Evolutionary conservation across 2,888 invertebrate genomes (phyloP), one percentile per base, ranked within the genome.

Genomic region (Bhutanitis thaidina): DNA sequence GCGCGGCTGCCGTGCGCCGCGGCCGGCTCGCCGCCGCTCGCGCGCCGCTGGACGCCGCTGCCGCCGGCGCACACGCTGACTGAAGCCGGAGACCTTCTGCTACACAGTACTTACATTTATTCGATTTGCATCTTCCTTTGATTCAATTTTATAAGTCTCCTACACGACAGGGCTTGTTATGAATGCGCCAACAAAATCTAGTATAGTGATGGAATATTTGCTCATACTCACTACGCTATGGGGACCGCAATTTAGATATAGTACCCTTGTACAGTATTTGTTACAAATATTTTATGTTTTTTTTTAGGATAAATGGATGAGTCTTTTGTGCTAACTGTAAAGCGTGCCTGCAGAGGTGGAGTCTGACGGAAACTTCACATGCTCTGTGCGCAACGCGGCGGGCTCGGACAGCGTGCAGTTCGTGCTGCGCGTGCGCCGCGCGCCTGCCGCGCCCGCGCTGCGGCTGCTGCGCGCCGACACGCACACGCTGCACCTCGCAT

Each of bases 321-420:
- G n/a, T n/a, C n/a, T n/a, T n/a, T n/a, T n/a, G 20, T 20, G 5
- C 5, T 3, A 20, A 5, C 3, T 20, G 20, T 20, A 20, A 20
- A 5, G 20, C 5, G 20, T 20, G 20, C 20, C 10, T 13, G 40
- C 12, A 94, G 94, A 92, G 64, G 87, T 92, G 51, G 93, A 93
- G 60, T 83, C 90, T 90, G 43, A 81, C 92, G 55, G 92, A 92
- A 95, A 95, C 90, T 95, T 94, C 81, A 93, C 94, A 48, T 95
- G 95, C 72, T 88, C 91, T 41, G 94, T 94, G 45, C 93, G 93
- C 68, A 96, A 96, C 83, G 88, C 92, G 49, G 93, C 93, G 64
- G 96, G 96, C n/a, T 91, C 92, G 53, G 96, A 96, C 80, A 91
- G 93, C 63, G 92, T 94, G 58, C 91, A 92, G 54, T 94, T 94